Conservation (phyloP, 1,140 invertebrate species). For the Drosophila pseudoobscura region DNA sequence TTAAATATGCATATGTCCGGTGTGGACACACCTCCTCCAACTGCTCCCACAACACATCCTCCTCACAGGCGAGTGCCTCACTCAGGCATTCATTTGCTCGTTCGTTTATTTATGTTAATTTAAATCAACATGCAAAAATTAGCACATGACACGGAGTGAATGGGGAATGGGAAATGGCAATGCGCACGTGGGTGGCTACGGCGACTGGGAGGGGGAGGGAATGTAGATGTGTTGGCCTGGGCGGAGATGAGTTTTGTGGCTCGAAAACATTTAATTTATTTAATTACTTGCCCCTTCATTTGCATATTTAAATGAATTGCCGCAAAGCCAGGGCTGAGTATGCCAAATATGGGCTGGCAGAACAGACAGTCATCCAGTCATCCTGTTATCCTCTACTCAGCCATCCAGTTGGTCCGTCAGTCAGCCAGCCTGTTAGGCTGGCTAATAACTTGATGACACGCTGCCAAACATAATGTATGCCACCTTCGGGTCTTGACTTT, state of each 20-base stretch:
- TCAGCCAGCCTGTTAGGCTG: not conserved
- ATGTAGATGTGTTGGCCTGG: slow-evolving; percentile 15
- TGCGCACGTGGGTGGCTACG: not conserved
- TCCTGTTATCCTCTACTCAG: no score
- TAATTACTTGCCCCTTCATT: slow-evolving; percentile 62
- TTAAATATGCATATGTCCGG: slow-evolving; percentile 58
- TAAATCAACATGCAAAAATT: slow-evolving; percentile 66
- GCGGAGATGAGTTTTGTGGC: slow-evolving; percentile 46
- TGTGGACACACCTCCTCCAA: slow-evolving; percentile 23
- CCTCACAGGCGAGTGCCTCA: slow-evolving; percentile 5
- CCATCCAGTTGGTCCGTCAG: no score
- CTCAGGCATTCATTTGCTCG: slow-evolving; percentile 47
- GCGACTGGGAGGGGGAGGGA: not conserved
- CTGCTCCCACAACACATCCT: not conserved
- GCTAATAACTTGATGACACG: slow-evolving; percentile 57
- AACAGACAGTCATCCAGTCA: no score
- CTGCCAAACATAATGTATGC: slow-evolving; percentile 20
- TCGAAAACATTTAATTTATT: slow-evolving; percentile 60
- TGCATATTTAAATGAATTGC: slow-evolving; percentile 64
- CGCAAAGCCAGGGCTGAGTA: slow-evolving; percentile 36
- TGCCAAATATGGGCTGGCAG: not conserved
- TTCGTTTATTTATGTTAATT: slow-evolving; percentile 65
- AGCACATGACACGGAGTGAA: slow-evolving; percentile 48
- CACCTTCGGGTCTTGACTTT: slow-evolving; percentile 1
- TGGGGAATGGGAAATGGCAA: not conserved